Evolutionary conservation across 1,140 invertebrate genomes (phyloP).

Genomic region (Drosophila paulistorum): DNA sequence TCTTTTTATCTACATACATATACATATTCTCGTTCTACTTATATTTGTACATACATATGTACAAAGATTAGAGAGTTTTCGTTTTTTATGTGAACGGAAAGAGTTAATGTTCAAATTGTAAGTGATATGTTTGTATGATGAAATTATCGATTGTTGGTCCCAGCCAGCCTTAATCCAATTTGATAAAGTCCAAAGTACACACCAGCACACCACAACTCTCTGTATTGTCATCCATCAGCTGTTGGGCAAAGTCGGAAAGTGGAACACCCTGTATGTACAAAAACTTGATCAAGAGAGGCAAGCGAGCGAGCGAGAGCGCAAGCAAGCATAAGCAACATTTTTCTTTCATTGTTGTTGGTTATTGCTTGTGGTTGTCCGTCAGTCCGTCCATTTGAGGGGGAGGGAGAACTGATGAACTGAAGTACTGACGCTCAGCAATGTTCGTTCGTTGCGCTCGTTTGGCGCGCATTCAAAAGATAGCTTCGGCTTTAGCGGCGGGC

Average conservation of each 20-base stretch:
- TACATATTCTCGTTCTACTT: neutral
- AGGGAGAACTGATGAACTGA: conserved; percentile 21
- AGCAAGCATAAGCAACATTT: conserved; percentile 68
- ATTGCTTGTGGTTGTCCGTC: conserved; percentile 22
- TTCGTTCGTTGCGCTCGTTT: conserved; percentile 60
- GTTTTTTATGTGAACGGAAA: neutral
- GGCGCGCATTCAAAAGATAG: conserved; percentile 73
- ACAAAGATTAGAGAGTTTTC: neutral
- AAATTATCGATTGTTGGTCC: too few species aligned
- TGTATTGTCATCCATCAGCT: neutral
- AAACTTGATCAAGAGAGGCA: conserved; percentile 6
- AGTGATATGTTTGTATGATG: too few species aligned
- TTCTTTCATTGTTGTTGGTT: conserved; percentile 62
- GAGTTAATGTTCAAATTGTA: neutral
- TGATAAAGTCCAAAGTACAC: too few species aligned
- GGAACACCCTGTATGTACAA: conserved; percentile 3
- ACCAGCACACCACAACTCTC: too few species aligned
- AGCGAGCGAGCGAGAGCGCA: conserved; percentile 27
- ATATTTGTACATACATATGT: neutral
- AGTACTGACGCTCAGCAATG: conserved; percentile 35
- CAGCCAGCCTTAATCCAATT: too few species aligned
- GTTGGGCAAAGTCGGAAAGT: neutral
- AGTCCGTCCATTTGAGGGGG: conserved; percentile 1
- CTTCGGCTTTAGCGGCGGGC: conserved; percentile 32
- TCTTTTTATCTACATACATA: neutral